phyloP scores from a whole-genome alignment of 2,797 vertebrate genomes.

The Limosa lapponica region DNA sequence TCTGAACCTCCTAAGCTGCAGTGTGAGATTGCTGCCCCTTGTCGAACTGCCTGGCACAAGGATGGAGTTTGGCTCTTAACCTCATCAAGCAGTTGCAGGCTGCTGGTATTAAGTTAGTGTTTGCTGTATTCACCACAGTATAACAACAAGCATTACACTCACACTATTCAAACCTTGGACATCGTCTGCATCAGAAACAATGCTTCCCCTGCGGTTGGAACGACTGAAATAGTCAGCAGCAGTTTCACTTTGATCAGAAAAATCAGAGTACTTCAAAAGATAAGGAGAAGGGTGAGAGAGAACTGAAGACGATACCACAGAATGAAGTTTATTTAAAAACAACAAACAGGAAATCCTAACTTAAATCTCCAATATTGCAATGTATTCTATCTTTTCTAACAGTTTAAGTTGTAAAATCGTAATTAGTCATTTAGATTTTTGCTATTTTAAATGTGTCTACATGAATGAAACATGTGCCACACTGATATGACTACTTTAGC shows the following conservation, averaged over 20 bases:
- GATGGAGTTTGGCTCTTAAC: neutral
- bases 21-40: neutral
- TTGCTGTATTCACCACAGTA: neutral
- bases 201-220: conserved; percentile 90
- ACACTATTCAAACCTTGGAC: conserved; percentile 87
- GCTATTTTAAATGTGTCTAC: neutral
- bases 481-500: neutral
- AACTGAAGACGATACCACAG: neutral
- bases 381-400: neutral
- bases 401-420: neutral
- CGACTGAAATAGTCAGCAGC: conserved; percentile 97
- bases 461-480: neutral
- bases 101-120: neutral
- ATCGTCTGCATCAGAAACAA: conserved; percentile 92
- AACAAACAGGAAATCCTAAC: neutral
- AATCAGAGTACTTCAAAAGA: conserved; percentile 85
- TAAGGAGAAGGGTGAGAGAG: conserved; percentile 26
- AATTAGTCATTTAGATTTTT: neutral
- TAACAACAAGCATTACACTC: conserved; percentile 79
- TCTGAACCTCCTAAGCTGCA: neutral
- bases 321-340: neutral
- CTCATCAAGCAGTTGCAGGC: neutral
- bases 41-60: neutral
- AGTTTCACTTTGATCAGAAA: conserved; percentile 90
- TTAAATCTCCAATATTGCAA: neutral